Conservation (phyloP, 2,797 vertebrate species). For the Antennarius maculatus region DNA sequence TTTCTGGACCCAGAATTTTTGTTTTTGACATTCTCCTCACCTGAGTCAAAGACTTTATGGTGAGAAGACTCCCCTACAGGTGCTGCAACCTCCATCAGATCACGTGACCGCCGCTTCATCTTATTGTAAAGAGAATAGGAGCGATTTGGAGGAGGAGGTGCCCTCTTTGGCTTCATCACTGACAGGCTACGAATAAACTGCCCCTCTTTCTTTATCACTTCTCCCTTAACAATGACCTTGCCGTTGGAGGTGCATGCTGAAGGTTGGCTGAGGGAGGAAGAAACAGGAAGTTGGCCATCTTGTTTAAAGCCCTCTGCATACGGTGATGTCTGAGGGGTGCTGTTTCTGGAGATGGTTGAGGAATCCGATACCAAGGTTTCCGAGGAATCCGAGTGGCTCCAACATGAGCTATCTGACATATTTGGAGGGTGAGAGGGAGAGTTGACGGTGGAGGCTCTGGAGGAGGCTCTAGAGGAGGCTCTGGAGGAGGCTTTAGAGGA, state of each 20-base stretch:
- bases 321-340: conserved; percentile 63
- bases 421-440: conserved; percentile 61
- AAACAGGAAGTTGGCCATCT: conserved; percentile 65
- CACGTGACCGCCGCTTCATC: conserved; percentile 71
- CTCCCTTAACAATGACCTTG: conserved; percentile 39
- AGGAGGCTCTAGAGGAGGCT: conserved; percentile 74
- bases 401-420: conserved; percentile 76
- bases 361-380: conserved; percentile 95
- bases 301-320: conserved; percentile 25
- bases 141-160: conserved; percentile 86
- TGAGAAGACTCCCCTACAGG: conserved; percentile 38
- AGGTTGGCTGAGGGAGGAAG: conserved; percentile 57
- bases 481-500: conserved; percentile 84
- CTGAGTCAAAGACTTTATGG: conserved; percentile 5
- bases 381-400: conserved; percentile 93
- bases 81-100: conserved; percentile 56
- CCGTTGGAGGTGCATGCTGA: conserved; percentile 58
- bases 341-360: conserved; percentile 91
- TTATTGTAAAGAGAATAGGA: conserved; percentile 88
- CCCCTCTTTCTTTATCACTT: conserved; percentile 55
- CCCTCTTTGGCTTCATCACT: conserved; percentile 88
- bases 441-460: conserved; percentile 82
- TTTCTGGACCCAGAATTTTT: not conserved
- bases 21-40: conserved; percentile 55
- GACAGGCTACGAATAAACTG: conserved; percentile 88